Evolutionary conservation across 2,113 vertebrate genomes (phyloP).

Genomic region (Manacus vitellinus): DNA sequence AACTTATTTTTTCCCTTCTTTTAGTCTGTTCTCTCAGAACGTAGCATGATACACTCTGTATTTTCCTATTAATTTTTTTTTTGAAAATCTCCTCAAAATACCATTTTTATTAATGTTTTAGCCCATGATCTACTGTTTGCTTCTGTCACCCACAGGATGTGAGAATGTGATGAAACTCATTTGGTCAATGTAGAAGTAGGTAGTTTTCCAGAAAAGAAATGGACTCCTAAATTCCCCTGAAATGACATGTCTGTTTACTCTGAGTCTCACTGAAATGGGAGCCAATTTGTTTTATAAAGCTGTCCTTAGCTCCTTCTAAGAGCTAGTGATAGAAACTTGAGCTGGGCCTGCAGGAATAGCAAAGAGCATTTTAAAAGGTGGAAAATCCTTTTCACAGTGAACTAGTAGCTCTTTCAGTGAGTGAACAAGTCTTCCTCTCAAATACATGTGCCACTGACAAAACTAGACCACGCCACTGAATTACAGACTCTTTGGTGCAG

Average conservation of each 20-base stretch:
- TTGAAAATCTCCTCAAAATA: background rate
- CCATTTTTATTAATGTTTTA: background rate
- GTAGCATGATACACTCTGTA: background rate
- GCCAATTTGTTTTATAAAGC: background rate
- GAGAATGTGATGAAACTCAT: background rate
- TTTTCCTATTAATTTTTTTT: background rate
- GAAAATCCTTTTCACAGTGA: background rate
- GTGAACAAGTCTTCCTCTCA: background rate
- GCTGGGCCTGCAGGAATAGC: background rate
- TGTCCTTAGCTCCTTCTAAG: background rate
- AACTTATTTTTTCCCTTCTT: background rate
- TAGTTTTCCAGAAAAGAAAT: background rate
- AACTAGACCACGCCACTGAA: background rate
- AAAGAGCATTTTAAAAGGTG: background rate
- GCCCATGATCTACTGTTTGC: background rate
- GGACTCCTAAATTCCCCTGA: background rate
- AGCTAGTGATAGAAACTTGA: background rate
- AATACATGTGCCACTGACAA: background rate
- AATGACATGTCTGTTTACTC: background rate
- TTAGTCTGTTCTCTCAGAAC: background rate
- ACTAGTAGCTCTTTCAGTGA: background rate
- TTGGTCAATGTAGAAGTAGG: background rate
- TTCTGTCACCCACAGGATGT: background rate
- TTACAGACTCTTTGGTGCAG: background rate
- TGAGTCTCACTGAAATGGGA: background rate